Base-by-base conservation (phyloP, 2,888 invertebrate genomes). In the Drosophila kuntzei region DNA sequence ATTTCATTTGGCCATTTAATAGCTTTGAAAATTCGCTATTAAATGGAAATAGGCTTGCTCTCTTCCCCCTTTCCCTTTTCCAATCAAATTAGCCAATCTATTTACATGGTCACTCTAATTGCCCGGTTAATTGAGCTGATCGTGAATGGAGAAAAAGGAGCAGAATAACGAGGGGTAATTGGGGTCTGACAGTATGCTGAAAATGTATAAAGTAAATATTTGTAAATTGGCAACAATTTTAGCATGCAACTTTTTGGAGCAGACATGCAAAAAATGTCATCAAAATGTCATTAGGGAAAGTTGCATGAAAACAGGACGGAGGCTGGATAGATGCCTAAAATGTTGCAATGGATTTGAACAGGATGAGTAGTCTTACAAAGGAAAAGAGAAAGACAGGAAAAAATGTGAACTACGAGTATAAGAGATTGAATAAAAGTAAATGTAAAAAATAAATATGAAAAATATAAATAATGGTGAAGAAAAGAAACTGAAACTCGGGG, bases 221-320 rank as follows among this genome's bases (percentile, higher is more conserved):
- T 64, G 36, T 22, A 44, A 41, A 43, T 39, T 57, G 37, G 2
- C 7, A 50, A 44, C 51, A 55, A 57, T 34, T 78, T 76, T 41
- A 29, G 58, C 49, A 66, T 34, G 50, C 61, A 47, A 57, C 43
- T 37, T 60, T 39, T 46, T 20, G 57, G 25, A 29, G 16, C 14
- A 49, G 22, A 20, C 49, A 22, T 18, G 25, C 34, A 68, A 78
- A 67, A 85, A 61, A 62, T 87, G 78, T 72, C 89, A 89, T 83
- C 89, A 89, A 77, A 83, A 83, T 84, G 68, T 66, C 89, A 80
- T 83, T 83, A 89, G 53, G 66, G n/a, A 12, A 2, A 34, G 3
- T 1, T 2, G 44, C 11, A 6, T 16, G 34, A 8, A 1, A 14
- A 4, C 4, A n/a, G n/a, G 18, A 12, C 18, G 12, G 14, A 20